These are phyloP conservation scores for Nomada hirtipes DNA, from an alignment of 2,888 invertebrate species.

Conservation along the genomic window DNA sequence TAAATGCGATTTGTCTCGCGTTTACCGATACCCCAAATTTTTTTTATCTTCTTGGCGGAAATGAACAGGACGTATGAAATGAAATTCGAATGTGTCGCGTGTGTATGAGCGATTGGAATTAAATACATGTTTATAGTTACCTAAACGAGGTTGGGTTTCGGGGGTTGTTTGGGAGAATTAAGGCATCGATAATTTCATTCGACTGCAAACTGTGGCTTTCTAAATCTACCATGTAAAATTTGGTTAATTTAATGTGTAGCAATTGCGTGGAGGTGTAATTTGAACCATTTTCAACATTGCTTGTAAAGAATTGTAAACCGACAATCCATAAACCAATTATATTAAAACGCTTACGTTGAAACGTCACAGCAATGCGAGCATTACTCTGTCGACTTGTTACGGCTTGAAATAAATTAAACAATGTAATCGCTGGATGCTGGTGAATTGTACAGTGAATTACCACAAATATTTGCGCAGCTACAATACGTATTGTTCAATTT, in stretches of 20 bases:
- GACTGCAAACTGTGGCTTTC: too few species aligned
- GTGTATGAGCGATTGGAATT: too few species aligned
- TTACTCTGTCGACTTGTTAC: background rate
- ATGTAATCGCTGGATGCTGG: background rate
- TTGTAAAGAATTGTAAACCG: too few species aligned
- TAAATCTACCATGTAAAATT: background rate
- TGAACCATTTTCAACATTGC: background rate
- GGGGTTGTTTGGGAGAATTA: too few species aligned
- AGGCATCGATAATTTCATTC: too few species aligned
- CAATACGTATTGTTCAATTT: background rate
- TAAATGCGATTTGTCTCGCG: slow-evolving; percentile 8
- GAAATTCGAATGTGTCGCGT: background rate
- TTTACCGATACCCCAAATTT: background rate
- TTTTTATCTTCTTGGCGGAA: background rate
- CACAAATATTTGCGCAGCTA: background rate
- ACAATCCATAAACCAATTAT: background rate
- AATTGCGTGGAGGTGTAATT: background rate
- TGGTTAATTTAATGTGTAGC: background rate
- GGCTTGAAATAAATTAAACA: background rate
- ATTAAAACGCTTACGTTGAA: background rate
- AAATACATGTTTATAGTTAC: too few species aligned
- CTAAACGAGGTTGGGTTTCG: too few species aligned
- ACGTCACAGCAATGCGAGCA: background rate
- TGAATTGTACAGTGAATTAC: background rate
- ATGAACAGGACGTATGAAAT: background rate